Percentiles rank a stretch among this genome's conserved stretches.
These are phyloP conservation scores for Petrocephalus sullivani DNA, from an alignment of 2,797 vertebrate genomes.

Conservation along the genomic window DNA sequence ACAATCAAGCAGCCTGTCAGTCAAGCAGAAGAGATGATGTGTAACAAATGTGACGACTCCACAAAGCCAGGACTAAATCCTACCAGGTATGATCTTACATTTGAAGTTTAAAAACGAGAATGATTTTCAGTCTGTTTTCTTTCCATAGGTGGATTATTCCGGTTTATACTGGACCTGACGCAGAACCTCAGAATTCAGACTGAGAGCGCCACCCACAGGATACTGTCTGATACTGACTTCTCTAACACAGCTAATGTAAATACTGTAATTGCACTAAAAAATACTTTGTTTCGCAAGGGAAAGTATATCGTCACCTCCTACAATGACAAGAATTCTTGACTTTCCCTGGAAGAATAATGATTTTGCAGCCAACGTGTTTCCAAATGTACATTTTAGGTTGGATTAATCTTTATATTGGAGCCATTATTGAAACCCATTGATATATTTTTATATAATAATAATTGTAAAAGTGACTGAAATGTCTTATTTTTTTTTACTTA, in stretches of 20 bases:
- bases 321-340: background rate
- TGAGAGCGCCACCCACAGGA: slow-evolving; percentile 3
- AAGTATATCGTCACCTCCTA: background rate
- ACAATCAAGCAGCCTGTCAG: background rate
- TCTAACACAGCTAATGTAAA: background rate
- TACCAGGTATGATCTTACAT: background rate
- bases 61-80: background rate
- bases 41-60: background rate
- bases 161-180: background rate
- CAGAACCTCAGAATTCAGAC: background rate
- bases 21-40: background rate
- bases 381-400: background rate
- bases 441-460: background rate
- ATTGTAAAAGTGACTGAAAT: background rate
- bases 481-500: background rate
- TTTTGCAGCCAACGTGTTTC: background rate
- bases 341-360: background rate
- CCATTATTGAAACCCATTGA: background rate
- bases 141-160: background rate
- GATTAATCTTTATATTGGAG: background rate
- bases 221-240: background rate
- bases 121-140: background rate
- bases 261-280: background rate
- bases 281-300: background rate
- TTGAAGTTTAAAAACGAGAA: background rate